Percentiles rank a stretch among this genome's conserved stretches.
These are phyloP conservation scores for Sebastes aleutianus DNA, from an alignment of 2,797 vertebrate species.

Conservation along the genomic window DNA sequence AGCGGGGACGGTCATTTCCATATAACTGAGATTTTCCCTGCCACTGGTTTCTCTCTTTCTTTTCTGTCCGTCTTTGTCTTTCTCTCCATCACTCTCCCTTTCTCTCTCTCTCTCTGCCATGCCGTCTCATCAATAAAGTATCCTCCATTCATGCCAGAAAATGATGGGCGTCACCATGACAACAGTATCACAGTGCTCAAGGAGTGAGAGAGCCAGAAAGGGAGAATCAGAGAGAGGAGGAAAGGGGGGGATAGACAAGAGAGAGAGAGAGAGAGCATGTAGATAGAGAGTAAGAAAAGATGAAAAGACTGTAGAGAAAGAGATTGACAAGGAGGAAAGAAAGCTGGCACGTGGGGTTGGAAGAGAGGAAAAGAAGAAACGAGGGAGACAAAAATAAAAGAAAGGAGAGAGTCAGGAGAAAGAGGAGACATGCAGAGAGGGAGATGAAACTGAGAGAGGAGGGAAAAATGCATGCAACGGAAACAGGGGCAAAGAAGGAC, in stretches of 20 bases:
- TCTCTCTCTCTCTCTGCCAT: conserved; percentile 66
- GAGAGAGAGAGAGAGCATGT: background rate
- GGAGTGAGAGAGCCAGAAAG: conserved; percentile 59
- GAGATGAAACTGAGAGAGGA: conserved; percentile 1
- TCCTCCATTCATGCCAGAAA: conserved; percentile 85
- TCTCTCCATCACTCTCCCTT: conserved; percentile 49
- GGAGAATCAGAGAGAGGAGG: conserved; percentile 16
- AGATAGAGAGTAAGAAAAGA: conserved; percentile 29
- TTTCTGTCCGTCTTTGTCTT: conserved; percentile 48
- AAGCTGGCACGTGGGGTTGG: background rate
- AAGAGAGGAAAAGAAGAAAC: conserved; percentile 17
- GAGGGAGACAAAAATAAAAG: conserved; percentile 4
- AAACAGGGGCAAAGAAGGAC: conserved; percentile 9
- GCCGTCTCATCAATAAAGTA: conserved; percentile 84
- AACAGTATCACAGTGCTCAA: conserved; percentile 82
- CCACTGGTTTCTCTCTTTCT: conserved; percentile 38
- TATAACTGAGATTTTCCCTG: conserved; percentile 57
- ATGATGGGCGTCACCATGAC: conserved; percentile 87
- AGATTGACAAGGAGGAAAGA: conserved; percentile 7
- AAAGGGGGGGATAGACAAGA: background rate
- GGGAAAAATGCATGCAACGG: background rate
- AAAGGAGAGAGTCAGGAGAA: conserved; percentile 17
- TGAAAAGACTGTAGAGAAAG: conserved; percentile 36
- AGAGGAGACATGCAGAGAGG: conserved; percentile 12
- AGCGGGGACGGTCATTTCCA: conserved; percentile 61